These are phyloP conservation scores for Tenthredo notha DNA, from an alignment of 2,888 invertebrate genomes.

Conservation along the genomic window DNA sequence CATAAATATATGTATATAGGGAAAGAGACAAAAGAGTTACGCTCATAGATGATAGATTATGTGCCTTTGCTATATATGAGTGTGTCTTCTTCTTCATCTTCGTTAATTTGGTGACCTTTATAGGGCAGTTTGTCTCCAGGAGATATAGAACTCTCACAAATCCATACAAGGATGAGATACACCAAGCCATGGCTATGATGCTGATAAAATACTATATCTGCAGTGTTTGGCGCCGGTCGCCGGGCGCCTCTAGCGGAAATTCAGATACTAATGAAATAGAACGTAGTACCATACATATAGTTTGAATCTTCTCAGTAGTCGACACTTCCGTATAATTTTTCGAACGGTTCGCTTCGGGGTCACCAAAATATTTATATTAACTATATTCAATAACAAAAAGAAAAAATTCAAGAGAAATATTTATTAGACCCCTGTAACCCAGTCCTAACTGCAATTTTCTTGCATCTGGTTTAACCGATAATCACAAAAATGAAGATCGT, in stretches of 20 bases:
- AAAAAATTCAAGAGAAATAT: no score
- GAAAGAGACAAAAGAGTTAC: background rate
- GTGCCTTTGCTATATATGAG: background rate
- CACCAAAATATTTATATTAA: background rate
- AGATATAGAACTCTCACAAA: background rate
- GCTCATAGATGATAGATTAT: background rate
- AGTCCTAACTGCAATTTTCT: background rate
- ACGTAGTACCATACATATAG: background rate
- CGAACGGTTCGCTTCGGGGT: background rate
- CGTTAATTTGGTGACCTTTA: background rate
- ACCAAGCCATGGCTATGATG: background rate
- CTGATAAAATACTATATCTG: background rate
- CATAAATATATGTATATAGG: background rate
- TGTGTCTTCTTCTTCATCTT: background rate
- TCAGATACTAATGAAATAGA: background rate
- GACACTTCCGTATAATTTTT: background rate
- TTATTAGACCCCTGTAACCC: no score
- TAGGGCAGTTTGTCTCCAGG: background rate
- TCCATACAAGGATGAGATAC: background rate
- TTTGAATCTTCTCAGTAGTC: background rate
- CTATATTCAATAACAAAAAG: background rate
- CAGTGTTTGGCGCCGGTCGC: background rate
- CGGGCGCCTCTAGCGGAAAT: slow-evolving; percentile 6
- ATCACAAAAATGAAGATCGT: background rate
- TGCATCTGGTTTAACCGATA: background rate